phyloP scores from a whole-genome alignment of 2,113 vertebrate genomes.

The Mormoops blainvillei region DNA sequence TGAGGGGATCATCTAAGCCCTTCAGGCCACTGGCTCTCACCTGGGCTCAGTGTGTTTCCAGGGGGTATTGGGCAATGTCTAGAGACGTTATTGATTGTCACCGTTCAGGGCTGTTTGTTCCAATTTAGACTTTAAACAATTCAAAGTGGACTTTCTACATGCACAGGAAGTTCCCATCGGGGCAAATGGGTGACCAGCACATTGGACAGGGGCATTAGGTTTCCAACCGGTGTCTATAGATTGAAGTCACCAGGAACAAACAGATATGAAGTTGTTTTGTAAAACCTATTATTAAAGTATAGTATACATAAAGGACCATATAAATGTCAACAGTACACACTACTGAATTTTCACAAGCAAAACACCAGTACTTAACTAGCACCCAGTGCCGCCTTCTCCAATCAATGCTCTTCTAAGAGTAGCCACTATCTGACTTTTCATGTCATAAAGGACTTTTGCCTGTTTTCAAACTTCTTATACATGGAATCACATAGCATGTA shows the following conservation, averaged over 20 bases:
- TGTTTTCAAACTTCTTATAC: background rate
- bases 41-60: background rate
- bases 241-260: background rate
- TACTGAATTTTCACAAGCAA: background rate
- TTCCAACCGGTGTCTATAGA: background rate
- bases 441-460: background rate
- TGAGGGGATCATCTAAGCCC: background rate
- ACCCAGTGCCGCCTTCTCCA: background rate
- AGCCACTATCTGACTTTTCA: background rate
- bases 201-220: background rate
- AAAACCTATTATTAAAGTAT: background rate
- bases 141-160: background rate
- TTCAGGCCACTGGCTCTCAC: background rate
- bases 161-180: background rate
- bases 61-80: background rate
- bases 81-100: background rate
- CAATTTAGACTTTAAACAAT: background rate
- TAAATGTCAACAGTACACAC: background rate
- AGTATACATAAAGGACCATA: background rate
- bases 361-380: background rate
- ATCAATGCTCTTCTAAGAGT: background rate
- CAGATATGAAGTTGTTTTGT: background rate
- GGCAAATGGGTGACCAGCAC: background rate
- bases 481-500: background rate
- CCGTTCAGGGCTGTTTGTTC: background rate